A percentile compares a stretch with the other conserved stretches of the same genome.
These are phyloP conservation scores for Falco berigora DNA, from an alignment of 2,797 vertebrate genomes.

Conservation along the genomic window DNA sequence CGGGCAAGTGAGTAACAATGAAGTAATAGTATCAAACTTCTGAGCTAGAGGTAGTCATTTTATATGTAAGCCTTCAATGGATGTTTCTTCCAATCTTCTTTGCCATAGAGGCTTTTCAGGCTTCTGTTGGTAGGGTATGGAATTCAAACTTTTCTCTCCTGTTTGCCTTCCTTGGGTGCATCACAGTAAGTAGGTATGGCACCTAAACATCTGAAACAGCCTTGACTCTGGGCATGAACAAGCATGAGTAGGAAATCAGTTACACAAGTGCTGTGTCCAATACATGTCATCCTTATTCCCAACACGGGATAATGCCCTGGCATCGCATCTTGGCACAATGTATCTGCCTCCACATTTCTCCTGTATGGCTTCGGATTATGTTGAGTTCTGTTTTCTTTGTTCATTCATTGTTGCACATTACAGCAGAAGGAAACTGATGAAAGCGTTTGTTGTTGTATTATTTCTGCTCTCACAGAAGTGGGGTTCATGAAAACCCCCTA, in stretches of 20 bases:
- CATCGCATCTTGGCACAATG: background rate
- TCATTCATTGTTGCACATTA: accelerated
- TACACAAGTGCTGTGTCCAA: background rate
- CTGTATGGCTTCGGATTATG: background rate
- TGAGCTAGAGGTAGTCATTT: background rate
- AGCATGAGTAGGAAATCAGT: background rate
- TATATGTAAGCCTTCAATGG: background rate
- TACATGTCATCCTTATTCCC: background rate
- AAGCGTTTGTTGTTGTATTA: background rate
- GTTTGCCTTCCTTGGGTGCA: background rate
- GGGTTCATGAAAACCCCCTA: background rate
- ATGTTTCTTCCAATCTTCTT: background rate
- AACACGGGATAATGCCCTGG: background rate
- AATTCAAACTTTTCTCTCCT: background rate
- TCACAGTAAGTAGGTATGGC: background rate
- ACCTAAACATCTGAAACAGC: background rate
- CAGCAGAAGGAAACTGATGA: background rate
- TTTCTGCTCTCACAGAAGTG: background rate
- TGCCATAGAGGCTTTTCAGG: background rate
- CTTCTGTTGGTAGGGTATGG: background rate
- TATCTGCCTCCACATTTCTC: background rate
- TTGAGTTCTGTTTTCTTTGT: background rate
- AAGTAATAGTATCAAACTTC: background rate
- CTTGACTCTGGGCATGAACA: background rate
- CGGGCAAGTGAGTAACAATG: background rate